These are phyloP conservation scores for Loxodonta africana DNA, from an alignment of 2,113 vertebrate species.

Conservation along the genomic window DNA sequence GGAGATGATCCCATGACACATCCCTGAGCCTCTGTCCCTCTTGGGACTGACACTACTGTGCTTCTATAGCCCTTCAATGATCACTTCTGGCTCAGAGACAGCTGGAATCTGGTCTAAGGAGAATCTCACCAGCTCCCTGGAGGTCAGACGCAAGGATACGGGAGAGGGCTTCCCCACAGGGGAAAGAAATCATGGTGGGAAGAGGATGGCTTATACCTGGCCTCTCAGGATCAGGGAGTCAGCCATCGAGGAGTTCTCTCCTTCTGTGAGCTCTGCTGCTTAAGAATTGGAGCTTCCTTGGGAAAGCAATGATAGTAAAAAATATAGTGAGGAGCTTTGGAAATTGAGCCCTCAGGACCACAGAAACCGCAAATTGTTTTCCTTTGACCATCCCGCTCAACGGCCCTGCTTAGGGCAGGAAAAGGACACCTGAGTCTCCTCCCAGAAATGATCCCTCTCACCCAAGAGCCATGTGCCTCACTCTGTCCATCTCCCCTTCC, in stretches of 20 bases:
- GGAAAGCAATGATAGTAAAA: neutral
- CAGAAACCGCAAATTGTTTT: neutral
- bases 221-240: neutral
- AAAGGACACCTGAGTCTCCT: too few species aligned
- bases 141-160: neutral
- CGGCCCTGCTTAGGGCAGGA: too few species aligned
- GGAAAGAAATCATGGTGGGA: neutral
- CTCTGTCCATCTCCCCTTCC: too few species aligned
- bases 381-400: neutral
- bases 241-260: neutral
- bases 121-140: neutral
- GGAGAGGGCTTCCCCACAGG: neutral
- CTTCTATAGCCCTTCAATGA: neutral
- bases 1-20: neutral
- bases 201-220: fast-evolving
- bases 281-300: neutral
- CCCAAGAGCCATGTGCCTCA: too few species aligned
- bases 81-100: neutral
- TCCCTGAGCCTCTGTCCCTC: neutral
- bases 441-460: too few species aligned
- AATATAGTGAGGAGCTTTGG: conserved; percentile 27
- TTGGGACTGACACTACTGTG: neutral
- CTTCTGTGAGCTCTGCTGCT: neutral
- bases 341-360: neutral
- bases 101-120: neutral